Base-by-base conservation (phyloP, 2,113 vertebrate species). In the Pteruthius melanotis region DNA sequence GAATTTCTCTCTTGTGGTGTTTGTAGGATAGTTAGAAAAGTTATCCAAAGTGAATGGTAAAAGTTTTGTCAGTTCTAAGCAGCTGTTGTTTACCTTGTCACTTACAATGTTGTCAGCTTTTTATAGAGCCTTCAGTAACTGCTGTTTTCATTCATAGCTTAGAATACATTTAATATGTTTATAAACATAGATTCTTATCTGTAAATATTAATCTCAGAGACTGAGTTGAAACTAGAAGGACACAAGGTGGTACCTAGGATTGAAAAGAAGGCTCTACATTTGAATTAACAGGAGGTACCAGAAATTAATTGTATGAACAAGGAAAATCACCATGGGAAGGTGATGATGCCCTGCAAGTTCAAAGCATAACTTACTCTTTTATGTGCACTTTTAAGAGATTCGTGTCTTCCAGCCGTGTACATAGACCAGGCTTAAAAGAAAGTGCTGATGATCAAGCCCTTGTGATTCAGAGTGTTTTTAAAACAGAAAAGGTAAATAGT, bases 81-180 rank as follows among this genome's bases (percentile, higher is more conserved):
- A 91, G 23, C n/a, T 72, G 15, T 39, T 31, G 13, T 82, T 82
- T 78, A 33, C 44, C 18, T 59, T 50, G 42, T 42, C 20, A 13
- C n/a, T 45, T 44, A n/a, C 0, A 0, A 60, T 52, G 20, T 22
- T 83, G 37, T 21, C 39, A 72, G 5, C 16, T 80, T 52, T 76
- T 56, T 37, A n/a, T 5, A 57, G 49, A 59, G 7, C 18, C 37
- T 63, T 68, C 30, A 49, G 27, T 53, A 61, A 44, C 7, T n/a
- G 35, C 14, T 76, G 7, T 2, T 81, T 65, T 54, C 37, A 45
- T n/a, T 66, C 42, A 42, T 31, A 57, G 15, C 11, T 42, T 80
- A 31, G 14, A 59, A 21, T 42, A 15, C 15, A 56, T 75, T 90
- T 52, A 40, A 26, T 26, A 16, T 39, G 7, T 59, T 75, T 60